A percentile compares a stretch with the other conserved stretches of the same genome.
Evolutionary conservation across 2,797 vertebrate genomes (phyloP).

Genomic region (Halcyon chelicuti): DNA sequence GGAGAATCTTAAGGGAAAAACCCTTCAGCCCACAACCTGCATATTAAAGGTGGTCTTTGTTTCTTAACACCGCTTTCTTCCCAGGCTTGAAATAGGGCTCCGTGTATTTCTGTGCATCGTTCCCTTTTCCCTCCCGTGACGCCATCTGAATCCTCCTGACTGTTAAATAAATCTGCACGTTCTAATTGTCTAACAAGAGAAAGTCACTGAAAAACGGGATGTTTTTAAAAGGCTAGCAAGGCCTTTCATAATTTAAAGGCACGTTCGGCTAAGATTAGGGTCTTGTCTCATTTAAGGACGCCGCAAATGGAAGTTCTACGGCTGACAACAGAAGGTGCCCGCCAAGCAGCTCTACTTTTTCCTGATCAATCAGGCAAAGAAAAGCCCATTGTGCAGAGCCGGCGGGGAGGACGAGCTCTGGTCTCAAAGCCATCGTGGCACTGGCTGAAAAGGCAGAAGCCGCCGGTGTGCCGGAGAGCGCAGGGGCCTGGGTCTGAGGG

Average conservation of each 20-base stretch:
- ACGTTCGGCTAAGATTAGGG: neutral
- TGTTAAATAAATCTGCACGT: neutral
- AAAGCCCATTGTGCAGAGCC: neutral
- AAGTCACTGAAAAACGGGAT: neutral
- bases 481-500: neutral
- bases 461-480: rapidly evolving
- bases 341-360: neutral
- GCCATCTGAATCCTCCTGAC: neutral
- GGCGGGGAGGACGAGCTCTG: neutral
- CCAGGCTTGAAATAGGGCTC: neutral
- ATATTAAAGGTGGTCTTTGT: constrained; percentile 7
- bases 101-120: neutral
- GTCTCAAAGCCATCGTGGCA: neutral
- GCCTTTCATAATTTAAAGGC: neutral
- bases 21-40: neutral
- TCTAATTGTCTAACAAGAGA: neutral
- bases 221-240: neutral
- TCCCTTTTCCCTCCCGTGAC: neutral
- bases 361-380: neutral
- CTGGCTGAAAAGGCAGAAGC: neutral
- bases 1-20: neutral
- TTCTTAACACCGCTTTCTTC: neutral
- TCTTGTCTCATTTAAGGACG: neutral
- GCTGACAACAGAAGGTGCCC: neutral
- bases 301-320: neutral